Base-by-base conservation (phyloP, 2,797 vertebrate genomes). In the Pseudochirops cupreus region DNA sequence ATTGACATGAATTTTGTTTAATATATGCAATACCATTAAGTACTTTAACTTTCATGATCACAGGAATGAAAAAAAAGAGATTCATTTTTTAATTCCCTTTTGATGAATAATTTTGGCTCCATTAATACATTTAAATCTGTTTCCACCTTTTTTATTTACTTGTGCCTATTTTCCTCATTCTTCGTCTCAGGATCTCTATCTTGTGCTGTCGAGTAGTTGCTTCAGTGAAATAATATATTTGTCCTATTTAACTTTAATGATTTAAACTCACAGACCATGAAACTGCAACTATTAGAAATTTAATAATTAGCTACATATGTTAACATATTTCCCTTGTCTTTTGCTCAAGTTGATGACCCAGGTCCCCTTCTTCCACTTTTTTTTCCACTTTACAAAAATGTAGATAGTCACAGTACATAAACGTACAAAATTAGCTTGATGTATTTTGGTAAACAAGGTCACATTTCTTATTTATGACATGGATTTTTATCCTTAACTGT, bases 401-500 rank as follows among this genome's bases (percentile, higher is more conserved):
- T 2, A 39, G 16, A 82, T 82, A 82, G 26, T 50, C 74, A 87
- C 39, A 87, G n/a, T 89, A 96, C 54, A 58, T 95, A 29, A 95
- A 57, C 33, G 3, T 33, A 94, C 90, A 91, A 94, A 95, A 95
- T 90, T 95, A 18, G 26, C 95, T 56, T 95, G 91, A 50, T 95
- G 33, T 89, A 91, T 96, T 94, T 97, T 98, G 92, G 10, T 95
- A 97, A 97, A 96, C 96, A 96, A 97, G 55, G 96, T 95, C 55
- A 59, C 96, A 93, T 96, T 96, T 98, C 97, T 97, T 97, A 95
- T 92, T 97, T 98, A 92, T 97, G 92, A 92, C 96, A 91, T n/a
- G 14, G 94, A 92, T 96, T 98, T 95, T 97, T 98, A 97, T 98
- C 94, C 56, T 96, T 97, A 98, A 98, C 91, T 97, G 91, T 98